Conservation (phyloP, 2,797 vertebrate genomes). For the Saxicola maurus region DNA sequence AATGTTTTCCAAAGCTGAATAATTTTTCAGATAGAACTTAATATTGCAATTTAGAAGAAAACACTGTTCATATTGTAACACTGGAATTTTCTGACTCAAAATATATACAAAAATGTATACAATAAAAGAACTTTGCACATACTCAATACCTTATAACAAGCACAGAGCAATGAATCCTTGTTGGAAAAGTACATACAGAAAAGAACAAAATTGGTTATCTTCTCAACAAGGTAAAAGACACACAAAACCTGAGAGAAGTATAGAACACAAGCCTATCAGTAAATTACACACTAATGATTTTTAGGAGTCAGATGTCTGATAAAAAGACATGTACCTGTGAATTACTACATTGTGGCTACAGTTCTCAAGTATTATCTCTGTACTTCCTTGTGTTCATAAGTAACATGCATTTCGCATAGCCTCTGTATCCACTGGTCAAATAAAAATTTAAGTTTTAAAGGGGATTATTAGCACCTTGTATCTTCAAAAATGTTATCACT, state of each 20-base stretch:
- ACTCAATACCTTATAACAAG: neutral
- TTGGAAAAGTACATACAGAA: neutral
- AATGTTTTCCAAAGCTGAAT: neutral
- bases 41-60: neutral
- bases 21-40: neutral
- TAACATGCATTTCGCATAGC: neutral
- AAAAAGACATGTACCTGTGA: neutral
- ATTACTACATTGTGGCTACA: neutral
- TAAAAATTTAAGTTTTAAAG: neutral
- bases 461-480: neutral
- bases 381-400: neutral
- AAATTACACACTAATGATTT: neutral
- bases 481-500: neutral
- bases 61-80: neutral
- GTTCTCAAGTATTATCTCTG: neutral
- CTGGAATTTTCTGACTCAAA: neutral
- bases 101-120: neutral
- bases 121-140: neutral
- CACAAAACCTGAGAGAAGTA: neutral
- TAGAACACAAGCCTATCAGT: neutral
- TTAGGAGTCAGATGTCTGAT: neutral
- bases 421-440: accelerated
- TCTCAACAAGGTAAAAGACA: neutral
- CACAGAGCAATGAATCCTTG: neutral
- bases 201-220: neutral